phyloP scores from a whole-genome alignment of 2,888 invertebrate genomes.

The Monoplex corrugatus region DNA sequence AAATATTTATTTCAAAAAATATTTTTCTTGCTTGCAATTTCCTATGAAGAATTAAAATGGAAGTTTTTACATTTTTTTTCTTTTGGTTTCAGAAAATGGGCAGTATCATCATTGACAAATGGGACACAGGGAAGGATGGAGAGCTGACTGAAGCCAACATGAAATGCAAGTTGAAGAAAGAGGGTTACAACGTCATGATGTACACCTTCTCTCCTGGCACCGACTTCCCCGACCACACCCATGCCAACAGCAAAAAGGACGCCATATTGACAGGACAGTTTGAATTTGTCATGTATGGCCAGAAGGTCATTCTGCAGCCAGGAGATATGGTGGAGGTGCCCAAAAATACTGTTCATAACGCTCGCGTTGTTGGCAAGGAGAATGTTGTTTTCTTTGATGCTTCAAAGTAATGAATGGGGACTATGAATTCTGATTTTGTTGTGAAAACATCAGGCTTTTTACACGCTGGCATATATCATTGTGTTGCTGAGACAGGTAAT shows the following conservation, averaged over 20 bases:
- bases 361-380: constrained; percentile 72
- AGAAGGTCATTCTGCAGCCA: constrained; percentile 72
- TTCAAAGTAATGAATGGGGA: constrained; percentile 58
- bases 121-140: constrained; percentile 73
- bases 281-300: constrained; percentile 74
- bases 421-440: too few species aligned
- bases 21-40: too few species aligned
- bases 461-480: too few species aligned
- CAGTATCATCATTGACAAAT: constrained; percentile 69
- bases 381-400: constrained; percentile 75
- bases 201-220: constrained; percentile 75
- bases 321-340: constrained; percentile 78
- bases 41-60: too few species aligned
- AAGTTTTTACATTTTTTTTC: neutral
- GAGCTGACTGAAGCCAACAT: constrained; percentile 67
- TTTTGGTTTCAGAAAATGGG: neutral
- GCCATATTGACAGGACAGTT: constrained; percentile 74
- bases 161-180: constrained; percentile 70
- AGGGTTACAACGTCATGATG: constrained; percentile 70
- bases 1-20: too few species aligned
- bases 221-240: constrained; percentile 77
- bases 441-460: too few species aligned
- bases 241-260: constrained; percentile 75
- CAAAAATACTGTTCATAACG: constrained; percentile 72
- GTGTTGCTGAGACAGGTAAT: too few species aligned